Percentiles rank a stretch among this genome's conserved stretches.
Conservation (phyloP, 2,888 invertebrate species). For the Tipula vernalis region DNA sequence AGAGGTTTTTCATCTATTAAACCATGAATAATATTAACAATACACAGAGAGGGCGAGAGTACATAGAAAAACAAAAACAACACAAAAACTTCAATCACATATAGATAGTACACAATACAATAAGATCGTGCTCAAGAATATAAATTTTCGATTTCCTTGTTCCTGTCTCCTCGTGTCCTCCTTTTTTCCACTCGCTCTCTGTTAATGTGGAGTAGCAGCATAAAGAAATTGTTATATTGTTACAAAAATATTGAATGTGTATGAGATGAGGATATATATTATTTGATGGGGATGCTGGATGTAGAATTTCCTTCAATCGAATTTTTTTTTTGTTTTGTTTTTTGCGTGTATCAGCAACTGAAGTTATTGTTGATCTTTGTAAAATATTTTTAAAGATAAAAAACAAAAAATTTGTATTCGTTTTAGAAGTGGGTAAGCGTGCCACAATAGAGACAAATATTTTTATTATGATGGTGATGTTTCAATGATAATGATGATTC, state of each 20-base stretch:
- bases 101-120: background rate
- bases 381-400: background rate
- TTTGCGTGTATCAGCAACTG: constrained; percentile 4
- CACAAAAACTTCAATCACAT: background rate
- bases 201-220: background rate
- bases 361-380: constrained; percentile 4
- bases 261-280: background rate
- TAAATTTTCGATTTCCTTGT: background rate
- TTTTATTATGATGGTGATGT: constrained; percentile 4
- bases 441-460: background rate
- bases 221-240: background rate
- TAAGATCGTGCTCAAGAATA: background rate
- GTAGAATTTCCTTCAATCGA: background rate
- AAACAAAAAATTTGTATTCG: background rate
- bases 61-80: background rate
- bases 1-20: background rate
- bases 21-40: constrained; percentile 4
- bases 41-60: background rate
- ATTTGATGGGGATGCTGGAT: background rate
- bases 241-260: background rate
- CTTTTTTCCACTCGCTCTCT: background rate
- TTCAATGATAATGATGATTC: background rate
- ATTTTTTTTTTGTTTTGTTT: background rate
- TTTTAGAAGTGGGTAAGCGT: background rate
- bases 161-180: background rate